These are phyloP conservation scores for Pammene fasciana DNA, from an alignment of 2,888 invertebrate genomes.

Conservation along the genomic window DNA sequence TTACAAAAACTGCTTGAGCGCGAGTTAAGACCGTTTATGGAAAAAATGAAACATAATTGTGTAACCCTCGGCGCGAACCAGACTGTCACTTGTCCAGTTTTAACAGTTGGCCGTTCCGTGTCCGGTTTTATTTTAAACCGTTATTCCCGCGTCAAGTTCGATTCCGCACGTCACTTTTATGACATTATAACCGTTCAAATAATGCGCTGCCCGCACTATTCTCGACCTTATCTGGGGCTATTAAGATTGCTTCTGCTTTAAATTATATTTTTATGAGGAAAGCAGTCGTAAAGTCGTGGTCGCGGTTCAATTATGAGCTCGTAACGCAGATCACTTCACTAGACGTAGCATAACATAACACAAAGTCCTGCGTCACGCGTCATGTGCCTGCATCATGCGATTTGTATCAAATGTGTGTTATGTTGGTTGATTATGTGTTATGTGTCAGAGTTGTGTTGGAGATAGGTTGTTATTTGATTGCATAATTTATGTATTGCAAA, in stretches of 20 bases:
- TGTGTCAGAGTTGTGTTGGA: too few relatives aligned
- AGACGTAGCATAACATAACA: neutral
- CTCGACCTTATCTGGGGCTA: neutral
- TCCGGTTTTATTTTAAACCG: slow-evolving; percentile 21
- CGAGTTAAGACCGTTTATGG: too few relatives aligned
- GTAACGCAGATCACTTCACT: neutral
- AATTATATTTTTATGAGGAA: slow-evolving; percentile 25
- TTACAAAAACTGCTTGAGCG: too few relatives aligned
- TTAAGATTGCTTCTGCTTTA: slow-evolving; percentile 23
- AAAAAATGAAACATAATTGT: too few relatives aligned
- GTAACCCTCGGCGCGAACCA: too few relatives aligned
- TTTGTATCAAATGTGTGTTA: too few relatives aligned
- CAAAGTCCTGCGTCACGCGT: too few relatives aligned
- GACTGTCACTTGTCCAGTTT: too few relatives aligned
- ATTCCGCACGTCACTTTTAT: slow-evolving; percentile 28
- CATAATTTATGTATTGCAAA: too few relatives aligned
- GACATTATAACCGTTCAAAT: slow-evolving; percentile 26
- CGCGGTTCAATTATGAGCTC: slow-evolving; percentile 16
- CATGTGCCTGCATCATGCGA: too few relatives aligned
- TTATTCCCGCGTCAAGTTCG: slow-evolving; percentile 4
- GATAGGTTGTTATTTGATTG: too few relatives aligned
- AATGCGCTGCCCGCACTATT: neutral
- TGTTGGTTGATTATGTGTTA: too few relatives aligned
- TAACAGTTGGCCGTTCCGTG: neutral
- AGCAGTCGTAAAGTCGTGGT: slow-evolving; percentile 19